These are phyloP conservation scores for Ceratina japonica DNA, from an alignment of 1,140 invertebrate genomes.

Conservation along the genomic window DNA sequence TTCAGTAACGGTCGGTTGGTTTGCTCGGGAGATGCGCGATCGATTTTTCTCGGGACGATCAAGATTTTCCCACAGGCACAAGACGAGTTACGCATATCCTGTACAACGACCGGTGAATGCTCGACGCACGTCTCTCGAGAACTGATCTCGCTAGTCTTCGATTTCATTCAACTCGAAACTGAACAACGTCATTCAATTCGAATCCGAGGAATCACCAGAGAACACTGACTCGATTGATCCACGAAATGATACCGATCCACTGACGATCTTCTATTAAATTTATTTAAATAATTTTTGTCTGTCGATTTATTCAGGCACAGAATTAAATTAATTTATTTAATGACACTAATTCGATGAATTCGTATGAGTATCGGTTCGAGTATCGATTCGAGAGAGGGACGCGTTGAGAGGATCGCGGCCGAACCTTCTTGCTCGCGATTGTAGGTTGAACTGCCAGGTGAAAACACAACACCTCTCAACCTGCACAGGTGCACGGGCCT, in stretches of 20 bases:
- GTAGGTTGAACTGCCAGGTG: constrained; percentile 76
- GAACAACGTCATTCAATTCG: background rate
- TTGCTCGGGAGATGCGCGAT: background rate
- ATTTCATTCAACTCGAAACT: constrained; percentile 14
- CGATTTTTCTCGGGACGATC: background rate
- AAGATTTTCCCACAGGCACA: constrained; percentile 34
- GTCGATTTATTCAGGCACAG: background rate
- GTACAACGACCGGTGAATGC: background rate
- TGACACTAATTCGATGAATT: background rate
- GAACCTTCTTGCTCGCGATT: constrained; percentile 73
- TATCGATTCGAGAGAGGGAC: background rate
- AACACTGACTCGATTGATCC: constrained; percentile 6
- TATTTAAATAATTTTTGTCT: background rate
- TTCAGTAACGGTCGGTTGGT: background rate
- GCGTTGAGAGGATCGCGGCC: constrained; percentile 52
- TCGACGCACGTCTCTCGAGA: background rate
- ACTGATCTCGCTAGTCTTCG: constrained; percentile 12
- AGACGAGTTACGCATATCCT: constrained; percentile 28
- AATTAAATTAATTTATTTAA: background rate
- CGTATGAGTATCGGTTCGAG: too few species aligned
- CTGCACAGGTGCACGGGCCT: constrained; percentile 75
- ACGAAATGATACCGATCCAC: background rate
- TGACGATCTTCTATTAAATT: background rate
- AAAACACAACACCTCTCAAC: constrained; percentile 76
- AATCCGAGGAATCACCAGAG: background rate